phyloP scores from a whole-genome alignment of 2,797 vertebrate species.

The Chloroceryle amazona region DNA sequence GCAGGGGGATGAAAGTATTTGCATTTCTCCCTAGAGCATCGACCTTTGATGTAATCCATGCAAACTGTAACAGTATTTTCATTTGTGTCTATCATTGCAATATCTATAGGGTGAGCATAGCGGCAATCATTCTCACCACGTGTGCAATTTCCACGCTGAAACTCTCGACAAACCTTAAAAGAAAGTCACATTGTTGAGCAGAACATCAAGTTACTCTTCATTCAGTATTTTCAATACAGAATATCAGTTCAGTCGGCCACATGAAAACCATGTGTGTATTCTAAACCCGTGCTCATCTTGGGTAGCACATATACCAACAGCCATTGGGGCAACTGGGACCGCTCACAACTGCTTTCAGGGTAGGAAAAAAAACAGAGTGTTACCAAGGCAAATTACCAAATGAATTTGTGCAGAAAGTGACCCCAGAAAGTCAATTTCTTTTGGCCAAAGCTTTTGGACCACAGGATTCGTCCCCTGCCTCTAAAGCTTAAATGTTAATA shows the following conservation, averaged over 20 bases:
- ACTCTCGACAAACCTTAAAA: slow-evolving; percentile 95
- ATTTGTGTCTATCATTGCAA: slow-evolving; percentile 95
- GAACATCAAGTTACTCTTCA: neutral
- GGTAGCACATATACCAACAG: neutral
- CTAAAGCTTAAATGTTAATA: neutral
- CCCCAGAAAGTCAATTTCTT: neutral
- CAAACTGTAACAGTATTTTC: slow-evolving; percentile 98
- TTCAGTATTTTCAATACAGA: neutral
- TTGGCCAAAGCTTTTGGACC: neutral
- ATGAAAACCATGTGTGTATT: neutral
- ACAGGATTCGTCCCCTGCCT: neutral
- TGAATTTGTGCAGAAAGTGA: neutral
- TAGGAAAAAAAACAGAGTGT: accelerated
- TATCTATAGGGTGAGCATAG: slow-evolving; percentile 95
- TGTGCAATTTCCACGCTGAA: slow-evolving; percentile 97
- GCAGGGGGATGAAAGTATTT: slow-evolving; percentile 99
- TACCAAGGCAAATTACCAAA: neutral
- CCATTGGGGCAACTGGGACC: neutral
- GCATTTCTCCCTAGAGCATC: slow-evolving; percentile 98
- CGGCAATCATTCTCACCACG: slow-evolving; percentile 97
- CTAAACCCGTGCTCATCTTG: neutral
- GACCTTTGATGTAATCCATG: slow-evolving; percentile 99
- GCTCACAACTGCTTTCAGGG: neutral
- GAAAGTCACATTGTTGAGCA: slow-evolving; percentile 53
- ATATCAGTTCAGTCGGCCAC: neutral